Evolutionary conservation across 1,140 invertebrate genomes (phyloP), one percentile per base, ranked within the genome.

Genomic region (Zaprionus nigranus): DNA sequence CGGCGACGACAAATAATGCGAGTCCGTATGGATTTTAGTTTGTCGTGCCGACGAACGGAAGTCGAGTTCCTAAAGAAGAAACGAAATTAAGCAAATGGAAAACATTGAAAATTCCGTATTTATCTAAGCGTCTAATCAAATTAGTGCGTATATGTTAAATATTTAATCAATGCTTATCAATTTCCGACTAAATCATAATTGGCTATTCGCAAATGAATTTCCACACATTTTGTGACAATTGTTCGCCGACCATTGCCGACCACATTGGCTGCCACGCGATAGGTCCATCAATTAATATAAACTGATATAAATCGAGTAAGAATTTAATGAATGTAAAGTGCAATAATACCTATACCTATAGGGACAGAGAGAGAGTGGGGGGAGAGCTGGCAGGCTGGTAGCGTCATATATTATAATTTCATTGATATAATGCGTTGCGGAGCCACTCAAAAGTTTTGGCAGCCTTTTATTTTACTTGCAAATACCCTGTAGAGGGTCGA

Each of bases 361-460:
- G n/a, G n/a, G n/a, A n/a, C 0, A 53, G 49, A 5, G 49, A 12
- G 49, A 34, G 22, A 11, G 13, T 0, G 11, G 49, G 4, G 22
- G 24, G 12, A 11, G 3, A 24, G 6, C n/a, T 3, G 17, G 0
- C 4, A 13, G 36, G 13, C 36, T 30, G 34, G 15, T 60, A 51
- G 60, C 65, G 53, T n/a, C 64, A 63, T 38, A 79, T 64, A 57
- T 72, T 72, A 65, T 65, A 77, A 86, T 82, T 82, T 86, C 78
- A 82, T 86, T 86, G 54, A 79, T 79, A 71, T 75, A 63, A 71
- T 81, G 67, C 77, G 73, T 77, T 66, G 63, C 61, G 65, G n/a
- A 66, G 63, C 58, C 20, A 54, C 49, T 66, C 22, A 34, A 70
- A 67, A 61, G 36, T 66, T 62, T 57, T 17, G 40, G 43, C 20